Base-by-base conservation (phyloP, 2,888 invertebrate genomes). In the Steinernema hermaphroditum region DNA sequence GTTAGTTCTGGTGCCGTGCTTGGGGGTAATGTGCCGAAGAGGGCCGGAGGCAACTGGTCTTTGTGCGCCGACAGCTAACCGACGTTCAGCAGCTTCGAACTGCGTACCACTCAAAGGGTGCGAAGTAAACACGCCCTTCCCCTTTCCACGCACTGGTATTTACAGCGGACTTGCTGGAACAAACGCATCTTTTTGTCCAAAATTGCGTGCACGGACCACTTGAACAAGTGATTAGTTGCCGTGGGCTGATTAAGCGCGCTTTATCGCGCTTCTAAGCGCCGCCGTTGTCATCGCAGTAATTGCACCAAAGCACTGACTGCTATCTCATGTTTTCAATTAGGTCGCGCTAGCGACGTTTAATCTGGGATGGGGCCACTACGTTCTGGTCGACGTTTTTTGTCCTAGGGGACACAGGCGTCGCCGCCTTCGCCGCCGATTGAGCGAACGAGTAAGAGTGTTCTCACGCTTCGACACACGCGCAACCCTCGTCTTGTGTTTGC, bases 1-100 rank as follows among this genome's bases (percentile, higher is more conserved):
- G 80, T 80, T 69, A 37, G 73, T 74, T 68, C 62, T 12, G 62
- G 62, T 62, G 62, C 32, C 62, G 62, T 62, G 16, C 34, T 62
- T 2, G 16, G 54, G 16, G 62, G 27, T 62, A 62, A 62, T 62
- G 62, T 62, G 62, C 62, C 62, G 27, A 62, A 22, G 62, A 62
- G 62, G 50, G 19, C 24, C 24, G 50, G 16, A n/a, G 32, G 62
- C 2, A 62, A 62, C 32, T 2, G 32, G 62, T 12, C 29, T 19
- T 16, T 29, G 22, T 29, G 62, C 32, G 62, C 12, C 46, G 22
- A 46, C 1, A 29, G 32, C 62, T 62, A 62, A 62, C 32, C 50
- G 50, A 50, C 62, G n/a, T 62, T 62, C 6, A 62, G 34, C 27
- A 62, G 62, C 24, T 50, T 12, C 19, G 50, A 50, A 22, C 24